Evolutionary conservation across 2,797 vertebrate genomes (phyloP).

Genomic region (Coregonus sp.): DNA sequence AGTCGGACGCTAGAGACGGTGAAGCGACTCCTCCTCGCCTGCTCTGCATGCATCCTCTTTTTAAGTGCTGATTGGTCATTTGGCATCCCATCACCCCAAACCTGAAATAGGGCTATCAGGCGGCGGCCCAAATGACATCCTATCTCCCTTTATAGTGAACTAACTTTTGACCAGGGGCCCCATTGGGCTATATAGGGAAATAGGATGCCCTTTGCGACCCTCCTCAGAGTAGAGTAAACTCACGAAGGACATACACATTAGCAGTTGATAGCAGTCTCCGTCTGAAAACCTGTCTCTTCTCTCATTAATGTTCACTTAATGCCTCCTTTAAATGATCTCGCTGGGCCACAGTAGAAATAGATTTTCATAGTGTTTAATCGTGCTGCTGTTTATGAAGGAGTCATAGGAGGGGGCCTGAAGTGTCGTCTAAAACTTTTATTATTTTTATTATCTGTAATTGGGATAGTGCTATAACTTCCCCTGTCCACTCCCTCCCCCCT

Average conservation of each 20-base stretch:
- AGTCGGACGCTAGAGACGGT: too few species aligned
- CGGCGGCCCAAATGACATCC: too few species aligned
- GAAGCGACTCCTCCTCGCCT: too few species aligned
- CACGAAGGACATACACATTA: constrained; percentile 53
- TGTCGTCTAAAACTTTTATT: neutral
- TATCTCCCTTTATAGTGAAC: neutral
- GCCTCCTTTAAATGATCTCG: neutral
- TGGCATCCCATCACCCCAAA: constrained; percentile 52
- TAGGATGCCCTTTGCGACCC: neutral
- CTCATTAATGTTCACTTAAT: neutral
- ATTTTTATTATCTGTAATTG: constrained; percentile 8
- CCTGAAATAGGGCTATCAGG: constrained; percentile 54
- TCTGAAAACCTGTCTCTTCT: neutral
- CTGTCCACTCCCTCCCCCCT: constrained; percentile 30
- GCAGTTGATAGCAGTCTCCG: constrained; percentile 34
- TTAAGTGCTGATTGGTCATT: constrained; percentile 66
- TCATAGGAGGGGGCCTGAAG: neutral
- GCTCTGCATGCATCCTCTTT: constrained; percentile 41
- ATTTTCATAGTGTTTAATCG: neutral
- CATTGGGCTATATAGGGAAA: neutral
- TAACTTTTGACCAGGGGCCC: neutral
- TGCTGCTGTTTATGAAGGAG: neutral
- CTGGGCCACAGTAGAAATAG: neutral
- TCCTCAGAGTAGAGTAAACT: constrained; percentile 41
- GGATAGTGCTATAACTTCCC: constrained; percentile 26